Base-by-base conservation (phyloP, 2,888 invertebrate genomes). In the Drosophila diplacantha region DNA sequence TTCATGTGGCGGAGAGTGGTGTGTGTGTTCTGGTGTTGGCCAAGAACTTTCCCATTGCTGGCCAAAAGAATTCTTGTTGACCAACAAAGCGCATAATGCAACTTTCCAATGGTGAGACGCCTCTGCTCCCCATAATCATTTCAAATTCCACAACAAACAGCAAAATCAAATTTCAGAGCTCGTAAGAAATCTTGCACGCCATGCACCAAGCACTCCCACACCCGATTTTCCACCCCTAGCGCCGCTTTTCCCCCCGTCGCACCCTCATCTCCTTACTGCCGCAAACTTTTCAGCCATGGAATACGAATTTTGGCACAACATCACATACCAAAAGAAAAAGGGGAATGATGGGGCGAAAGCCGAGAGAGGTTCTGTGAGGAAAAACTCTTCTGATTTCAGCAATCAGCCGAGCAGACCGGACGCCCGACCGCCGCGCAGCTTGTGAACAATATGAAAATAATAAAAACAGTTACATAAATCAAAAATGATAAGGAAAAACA, bases 391-490 rank as follows among this genome's bases (percentile, higher is more conserved):
- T 75, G 81, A 73, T 77, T 77, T 80, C 58, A 51, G 54, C 72
- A 78, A 78, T 75, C 75, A 73, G 69, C 47, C 49, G 54, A 47
- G 37, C 34, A 46, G 41, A 44, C 54, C 50, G 54, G 26, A 51
- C 53, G 41, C 37, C 51, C 56, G 52, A 60, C 65, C 61, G 24
- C 56, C 61, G 32, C 62, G 50, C 32, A 39, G 66, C 65, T 64
- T 63, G 44, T n/a, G 65, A 74, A 76, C 76, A 79, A 74, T 76
- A 81, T 73, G 81, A 81, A 81, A 80, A 81, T 80, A 80, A 81
- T 75, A 80, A 80, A 80, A 80, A 79, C 81, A 80, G 81, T 81
- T 81, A 70, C 80, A 80, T 80, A 80, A 81, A 81, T 80, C 80
- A 81, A 76, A 73, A 72, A 69, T 76, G 72, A 79, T 79, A 79